Evolutionary conservation across 2,113 vertebrate genomes (phyloP).

Genomic region (Tauraco erythrolophus): DNA sequence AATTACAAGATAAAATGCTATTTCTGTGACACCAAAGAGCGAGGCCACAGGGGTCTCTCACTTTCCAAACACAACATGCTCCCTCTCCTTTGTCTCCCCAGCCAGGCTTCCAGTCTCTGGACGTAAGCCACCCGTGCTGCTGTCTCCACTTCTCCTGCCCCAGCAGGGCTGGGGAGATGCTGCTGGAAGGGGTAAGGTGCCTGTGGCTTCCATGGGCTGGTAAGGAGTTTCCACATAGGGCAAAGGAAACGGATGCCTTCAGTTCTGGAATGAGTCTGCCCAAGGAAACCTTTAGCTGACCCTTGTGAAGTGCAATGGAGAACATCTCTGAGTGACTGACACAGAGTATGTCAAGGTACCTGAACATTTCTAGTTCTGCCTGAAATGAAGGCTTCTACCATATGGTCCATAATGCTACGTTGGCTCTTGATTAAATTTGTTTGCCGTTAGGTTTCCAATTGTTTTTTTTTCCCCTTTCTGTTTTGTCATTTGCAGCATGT

Average conservation of each 20-base stretch:
- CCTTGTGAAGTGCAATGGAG: neutral
- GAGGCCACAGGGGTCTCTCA: neutral
- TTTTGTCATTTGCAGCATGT: neutral
- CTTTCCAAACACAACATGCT: neutral
- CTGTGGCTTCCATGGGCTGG: neutral
- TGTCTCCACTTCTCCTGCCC: neutral
- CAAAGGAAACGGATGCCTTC: neutral
- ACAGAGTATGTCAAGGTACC: rapidly evolving
- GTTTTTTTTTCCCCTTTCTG: neutral
- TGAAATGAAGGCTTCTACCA: neutral
- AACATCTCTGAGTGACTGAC: neutral
- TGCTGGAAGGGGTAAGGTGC: neutral
- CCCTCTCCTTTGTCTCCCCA: neutral
- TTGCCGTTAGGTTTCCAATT: neutral
- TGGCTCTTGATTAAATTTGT: slow-evolving; percentile 42
- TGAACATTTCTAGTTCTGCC: neutral
- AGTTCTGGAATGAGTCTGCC: too few relatives aligned
- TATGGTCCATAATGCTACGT: neutral
- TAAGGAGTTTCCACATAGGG: neutral
- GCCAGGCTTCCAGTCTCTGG: neutral
- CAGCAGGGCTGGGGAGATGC: neutral
- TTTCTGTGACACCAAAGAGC: neutral
- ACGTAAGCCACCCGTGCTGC: neutral
- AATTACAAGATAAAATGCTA: neutral
- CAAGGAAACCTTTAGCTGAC: neutral